Base-by-base conservation (phyloP, 1,140 invertebrate genomes). In the Monomorium pharaonis region DNA sequence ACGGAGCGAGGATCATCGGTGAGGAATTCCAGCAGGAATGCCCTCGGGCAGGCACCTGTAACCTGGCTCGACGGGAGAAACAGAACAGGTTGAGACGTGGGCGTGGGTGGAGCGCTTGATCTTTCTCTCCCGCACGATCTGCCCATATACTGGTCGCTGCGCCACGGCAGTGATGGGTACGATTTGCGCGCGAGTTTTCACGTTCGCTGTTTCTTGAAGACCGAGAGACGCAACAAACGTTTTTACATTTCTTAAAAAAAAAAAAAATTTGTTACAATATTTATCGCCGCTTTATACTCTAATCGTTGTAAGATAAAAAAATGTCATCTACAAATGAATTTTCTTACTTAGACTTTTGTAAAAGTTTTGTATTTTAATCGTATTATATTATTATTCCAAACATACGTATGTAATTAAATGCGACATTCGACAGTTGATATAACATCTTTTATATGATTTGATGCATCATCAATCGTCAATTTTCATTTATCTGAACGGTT, bases 31-130 rank as follows among this genome's bases (percentile, higher is more conserved):
- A 89, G 80, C 92, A 92, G 92, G 93, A 94, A 94, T 93, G 93
- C 93, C 90, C 92, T 92, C 90, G 85, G 90, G 92, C 89, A 94
- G 93, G 94, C 94, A 94, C 94, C 94, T 94, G 94, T 94, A 94
- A 93, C 93, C 91, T 90, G 90, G 91, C 93, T 92, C 92, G 88
- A 92, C 74, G 91, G 84, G 85, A 92, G 93, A 90, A 93, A 92
- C 92, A 92, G 94, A 94, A 94, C 93, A 94, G 93, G 94, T 94
- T 93, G 92, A 93, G 93, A 92, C 87, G 87, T 93, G 91, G 91
- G 93, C 93, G 93, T 94, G 92, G 93, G 93, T 94, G 93, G 93
- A 93, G 91, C 92, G 92, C 92, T 92, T 94, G 92, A 93, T 94
- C 92, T 94, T 94, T 93, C 90, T 90, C 90, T 89, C 84, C 86